These are phyloP conservation scores for Thereva nobilitata DNA, from an alignment of 2,888 invertebrate genomes.

Conservation along the genomic window DNA sequence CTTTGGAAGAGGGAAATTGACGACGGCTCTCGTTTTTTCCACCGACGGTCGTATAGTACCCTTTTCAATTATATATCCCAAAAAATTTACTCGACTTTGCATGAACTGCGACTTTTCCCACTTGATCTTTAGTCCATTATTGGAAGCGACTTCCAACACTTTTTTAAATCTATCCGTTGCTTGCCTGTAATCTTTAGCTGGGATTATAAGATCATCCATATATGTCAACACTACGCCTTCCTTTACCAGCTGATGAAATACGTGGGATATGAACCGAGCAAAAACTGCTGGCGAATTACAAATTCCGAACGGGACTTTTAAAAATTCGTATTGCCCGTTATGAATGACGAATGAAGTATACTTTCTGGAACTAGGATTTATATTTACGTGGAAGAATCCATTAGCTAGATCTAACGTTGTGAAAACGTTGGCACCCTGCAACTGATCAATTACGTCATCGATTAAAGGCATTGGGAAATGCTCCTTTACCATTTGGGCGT, in stretches of 20 bases:
- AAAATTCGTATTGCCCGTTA: slow-evolving; percentile 47
- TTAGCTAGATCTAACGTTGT: slow-evolving; percentile 37
- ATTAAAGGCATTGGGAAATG: slow-evolving; percentile 44
- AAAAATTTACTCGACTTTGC: slow-evolving; percentile 17
- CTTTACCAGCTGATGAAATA: slow-evolving; percentile 22
- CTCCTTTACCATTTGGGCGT: slow-evolving; percentile 32
- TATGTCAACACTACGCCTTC: slow-evolving; percentile 19
- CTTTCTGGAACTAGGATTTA: slow-evolving; percentile 33
- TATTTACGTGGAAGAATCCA: slow-evolving; percentile 36
- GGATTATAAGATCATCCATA: slow-evolving; percentile 13
- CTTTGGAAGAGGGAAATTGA: slow-evolving; percentile 26
- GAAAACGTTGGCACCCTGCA: slow-evolving; percentile 44
- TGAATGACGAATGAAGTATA: slow-evolving; percentile 39
- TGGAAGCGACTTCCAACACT: slow-evolving; percentile 3
- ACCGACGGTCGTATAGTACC: slow-evolving; percentile 23
- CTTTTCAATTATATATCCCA: slow-evolving; percentile 24
- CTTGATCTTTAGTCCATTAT: slow-evolving; percentile 27
- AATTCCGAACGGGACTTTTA: slow-evolving; percentile 52
- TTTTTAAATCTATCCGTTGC: slow-evolving; percentile 10
- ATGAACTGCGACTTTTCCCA: not conserved
- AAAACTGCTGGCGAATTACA: slow-evolving; percentile 51
- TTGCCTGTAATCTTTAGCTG: slow-evolving; percentile 11
- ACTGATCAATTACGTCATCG: slow-evolving; percentile 45
- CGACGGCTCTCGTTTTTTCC: slow-evolving; percentile 22
- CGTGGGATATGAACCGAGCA: slow-evolving; percentile 40